phyloP scores from a whole-genome alignment of 2,888 invertebrate species.

The Tanypteryx hageni region DNA sequence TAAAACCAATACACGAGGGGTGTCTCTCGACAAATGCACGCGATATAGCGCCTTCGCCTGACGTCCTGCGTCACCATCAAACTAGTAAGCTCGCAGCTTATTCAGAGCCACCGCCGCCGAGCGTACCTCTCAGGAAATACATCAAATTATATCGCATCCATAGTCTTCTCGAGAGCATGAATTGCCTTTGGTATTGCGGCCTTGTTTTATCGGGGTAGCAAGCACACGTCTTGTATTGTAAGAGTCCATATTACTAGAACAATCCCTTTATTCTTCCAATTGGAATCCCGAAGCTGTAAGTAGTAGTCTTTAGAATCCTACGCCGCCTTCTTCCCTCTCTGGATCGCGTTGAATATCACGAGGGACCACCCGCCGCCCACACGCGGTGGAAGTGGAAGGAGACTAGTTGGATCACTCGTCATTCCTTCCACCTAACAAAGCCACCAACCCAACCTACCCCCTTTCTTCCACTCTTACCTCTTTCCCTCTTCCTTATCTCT shows the following conservation, averaged over 20 bases:
- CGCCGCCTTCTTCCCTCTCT: background rate
- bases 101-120: background rate
- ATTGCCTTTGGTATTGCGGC: background rate
- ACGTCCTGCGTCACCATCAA: background rate
- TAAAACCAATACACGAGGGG: background rate
- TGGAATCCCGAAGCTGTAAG: conserved; percentile 4
- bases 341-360: background rate
- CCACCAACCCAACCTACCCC: too few species aligned
- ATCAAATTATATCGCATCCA: background rate
- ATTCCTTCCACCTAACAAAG: too few species aligned
- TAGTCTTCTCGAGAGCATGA: background rate
- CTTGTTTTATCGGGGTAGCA: conserved; percentile 15
- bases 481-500: too few species aligned
- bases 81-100: background rate
- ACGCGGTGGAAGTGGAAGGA: background rate
- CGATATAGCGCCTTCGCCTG: background rate
- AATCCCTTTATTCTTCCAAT: conserved; percentile 17
- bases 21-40: background rate
- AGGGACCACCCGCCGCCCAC: conserved; percentile 24
- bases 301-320: background rate
- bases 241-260: conserved; percentile 28
- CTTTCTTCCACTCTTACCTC: too few species aligned
- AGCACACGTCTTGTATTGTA: conserved; percentile 28
- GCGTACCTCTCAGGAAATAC: background rate
- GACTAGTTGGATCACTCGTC: too few species aligned